phyloP scores from a whole-genome alignment of 2,113 vertebrate genomes.

The Xenus cinereus region DNA sequence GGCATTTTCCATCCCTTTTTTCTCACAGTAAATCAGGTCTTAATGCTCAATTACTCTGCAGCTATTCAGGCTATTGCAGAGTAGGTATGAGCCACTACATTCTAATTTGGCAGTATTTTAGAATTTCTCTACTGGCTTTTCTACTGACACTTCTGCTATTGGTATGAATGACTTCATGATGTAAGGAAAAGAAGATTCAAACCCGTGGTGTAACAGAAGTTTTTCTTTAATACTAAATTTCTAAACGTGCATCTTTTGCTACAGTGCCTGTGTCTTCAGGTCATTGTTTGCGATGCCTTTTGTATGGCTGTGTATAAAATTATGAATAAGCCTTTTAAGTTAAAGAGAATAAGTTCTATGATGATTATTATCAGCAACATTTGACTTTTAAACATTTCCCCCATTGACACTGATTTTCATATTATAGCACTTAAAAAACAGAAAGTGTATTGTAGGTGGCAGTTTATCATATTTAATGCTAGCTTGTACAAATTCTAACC shows the following conservation, averaged over 20 bases:
- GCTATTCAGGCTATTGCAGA: not conserved
- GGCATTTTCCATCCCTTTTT: constrained; percentile 14
- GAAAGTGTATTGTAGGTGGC: not conserved
- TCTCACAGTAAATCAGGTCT: constrained; percentile 34
- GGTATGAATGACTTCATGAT: not conserved
- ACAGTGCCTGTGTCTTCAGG: not conserved
- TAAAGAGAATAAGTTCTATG: not conserved
- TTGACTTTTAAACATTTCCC: not conserved
- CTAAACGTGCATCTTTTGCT: not conserved
- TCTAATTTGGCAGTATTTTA: constrained; percentile 13
- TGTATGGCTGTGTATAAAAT: not conserved
- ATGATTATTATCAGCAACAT: not conserved
- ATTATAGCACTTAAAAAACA: not conserved
- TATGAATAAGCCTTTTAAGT: not conserved
- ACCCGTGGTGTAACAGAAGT: not conserved
- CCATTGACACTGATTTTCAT: not conserved
- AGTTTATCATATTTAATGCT: not conserved
- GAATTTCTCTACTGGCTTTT: not conserved
- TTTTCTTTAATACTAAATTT: not conserved
- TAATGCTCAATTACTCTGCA: constrained; percentile 29
- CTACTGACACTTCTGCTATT: not conserved
- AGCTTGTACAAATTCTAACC: not conserved
- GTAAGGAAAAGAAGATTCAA: not conserved
- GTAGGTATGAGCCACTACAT: not conserved
- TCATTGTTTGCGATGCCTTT: not conserved